A percentile compares a stretch with the other conserved stretches of the same genome.
Evolutionary conservation across 2,888 invertebrate species (phyloP).

Genomic region (Conomelus anceps): DNA sequence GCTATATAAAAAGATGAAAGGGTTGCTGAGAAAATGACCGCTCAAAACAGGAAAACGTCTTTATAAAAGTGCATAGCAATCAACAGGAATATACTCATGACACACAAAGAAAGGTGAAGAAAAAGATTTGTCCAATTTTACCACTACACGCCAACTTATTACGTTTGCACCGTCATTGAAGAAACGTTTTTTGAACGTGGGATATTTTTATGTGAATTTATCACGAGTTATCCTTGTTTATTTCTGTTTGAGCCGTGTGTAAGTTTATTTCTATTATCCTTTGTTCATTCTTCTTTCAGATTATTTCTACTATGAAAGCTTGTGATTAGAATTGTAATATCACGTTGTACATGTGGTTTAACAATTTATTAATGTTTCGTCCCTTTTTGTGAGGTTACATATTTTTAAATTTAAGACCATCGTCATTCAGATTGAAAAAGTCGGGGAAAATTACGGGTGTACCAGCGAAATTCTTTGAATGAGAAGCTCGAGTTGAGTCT

Average conservation of each 20-base stretch:
- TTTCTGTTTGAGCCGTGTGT: too few relatives aligned
- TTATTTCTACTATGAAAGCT: background rate
- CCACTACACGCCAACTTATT: background rate
- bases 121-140: background rate
- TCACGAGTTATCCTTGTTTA: too few relatives aligned
- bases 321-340: background rate
- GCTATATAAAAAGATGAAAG: too few relatives aligned
- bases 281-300: background rate
- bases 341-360: background rate
- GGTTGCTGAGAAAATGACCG: background rate
- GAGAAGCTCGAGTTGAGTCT: background rate
- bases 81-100: background rate
- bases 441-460: background rate
- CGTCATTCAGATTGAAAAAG: background rate
- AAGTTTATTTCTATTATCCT: too few relatives aligned
- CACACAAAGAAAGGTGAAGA: background rate
- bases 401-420: background rate
- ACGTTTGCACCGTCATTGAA: background rate
- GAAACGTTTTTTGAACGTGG: background rate
- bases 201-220: background rate
- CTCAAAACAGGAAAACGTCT: background rate
- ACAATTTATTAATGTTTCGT: background rate
- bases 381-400: background rate
- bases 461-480: background rate
- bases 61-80: background rate